phyloP scores from a whole-genome alignment of 2,888 invertebrate species.

The Colletes collaris region DNA sequence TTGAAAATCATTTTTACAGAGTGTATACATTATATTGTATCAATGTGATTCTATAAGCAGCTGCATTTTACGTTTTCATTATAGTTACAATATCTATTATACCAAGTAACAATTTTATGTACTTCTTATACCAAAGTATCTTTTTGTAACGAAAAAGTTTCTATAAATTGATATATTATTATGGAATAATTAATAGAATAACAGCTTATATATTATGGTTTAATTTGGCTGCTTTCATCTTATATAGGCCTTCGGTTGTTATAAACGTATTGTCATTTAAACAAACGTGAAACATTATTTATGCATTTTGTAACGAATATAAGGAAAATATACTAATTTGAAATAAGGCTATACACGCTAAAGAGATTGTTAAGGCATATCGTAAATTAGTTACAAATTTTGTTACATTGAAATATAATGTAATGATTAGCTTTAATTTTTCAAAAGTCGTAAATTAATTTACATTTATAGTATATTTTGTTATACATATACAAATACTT shows the following conservation, averaged over 20 bases:
- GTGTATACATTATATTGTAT: constrained; percentile 40
- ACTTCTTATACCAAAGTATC: constrained; percentile 60
- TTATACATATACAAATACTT: constrained; percentile 18
- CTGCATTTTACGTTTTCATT: constrained; percentile 31
- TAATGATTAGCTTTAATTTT: constrained; percentile 14
- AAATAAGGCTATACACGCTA: background rate
- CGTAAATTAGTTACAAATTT: background rate
- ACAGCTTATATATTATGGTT: constrained; percentile 6
- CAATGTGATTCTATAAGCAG: constrained; percentile 53
- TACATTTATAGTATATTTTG: constrained; percentile 16
- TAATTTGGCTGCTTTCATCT: constrained; percentile 5
- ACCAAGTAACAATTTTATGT: constrained; percentile 24
- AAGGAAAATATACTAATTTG: background rate
- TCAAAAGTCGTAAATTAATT: constrained; percentile 12
- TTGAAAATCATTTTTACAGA: constrained; percentile 42
- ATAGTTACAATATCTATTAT: constrained; percentile 10
- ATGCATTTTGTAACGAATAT: constrained; percentile 12
- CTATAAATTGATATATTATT: constrained; percentile 30
- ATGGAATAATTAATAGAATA: constrained; percentile 19
- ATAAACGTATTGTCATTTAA: constrained; percentile 1
- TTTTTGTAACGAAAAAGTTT: constrained; percentile 34
- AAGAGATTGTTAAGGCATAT: constrained; percentile 5
- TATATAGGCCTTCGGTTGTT: background rate
- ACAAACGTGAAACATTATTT: constrained; percentile 17
- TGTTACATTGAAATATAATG: constrained; percentile 15